Percentiles rank a stretch among this genome's conserved stretches.
These are phyloP conservation scores for Nomada flava DNA, from an alignment of 2,888 invertebrate species.

Conservation along the genomic window DNA sequence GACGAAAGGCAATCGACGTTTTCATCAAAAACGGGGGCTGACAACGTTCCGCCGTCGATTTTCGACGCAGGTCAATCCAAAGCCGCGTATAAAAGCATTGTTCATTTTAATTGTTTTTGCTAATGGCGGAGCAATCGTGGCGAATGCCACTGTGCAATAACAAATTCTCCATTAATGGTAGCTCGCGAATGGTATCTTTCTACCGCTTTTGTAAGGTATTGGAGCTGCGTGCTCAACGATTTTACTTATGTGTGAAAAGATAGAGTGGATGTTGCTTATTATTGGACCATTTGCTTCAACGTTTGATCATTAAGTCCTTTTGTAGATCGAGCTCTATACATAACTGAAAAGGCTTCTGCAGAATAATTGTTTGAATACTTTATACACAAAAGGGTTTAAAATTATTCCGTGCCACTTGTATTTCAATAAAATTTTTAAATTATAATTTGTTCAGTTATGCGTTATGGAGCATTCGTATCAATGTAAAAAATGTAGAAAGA, in stretches of 20 bases:
- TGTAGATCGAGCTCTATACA: not conserved
- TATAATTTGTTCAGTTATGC: too few species aligned
- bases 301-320: not conserved
- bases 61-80: conserved; percentile 1
- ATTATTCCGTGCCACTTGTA: too few species aligned
- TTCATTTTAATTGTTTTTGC: conserved; percentile 17
- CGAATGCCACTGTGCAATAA: not conserved
- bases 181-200: not conserved
- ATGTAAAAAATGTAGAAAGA: too few species aligned
- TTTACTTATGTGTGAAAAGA: not conserved
- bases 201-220: not conserved
- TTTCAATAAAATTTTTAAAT: too few species aligned
- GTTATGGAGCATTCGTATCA: too few species aligned
- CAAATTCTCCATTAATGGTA: not conserved
- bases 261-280: not conserved
- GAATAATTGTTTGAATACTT: not conserved
- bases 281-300: not conserved
- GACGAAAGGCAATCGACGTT: conserved; percentile 56
- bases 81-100: conserved; percentile 20
- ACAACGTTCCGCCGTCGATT: conserved; percentile 13
- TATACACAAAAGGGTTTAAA: not conserved
- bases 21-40: conserved; percentile 43
- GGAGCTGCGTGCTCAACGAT: not conserved
- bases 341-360: not conserved
- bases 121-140: conserved; percentile 1